Evolutionary conservation across 2,888 invertebrate species (phyloP), one percentile per base, ranked within the genome.

Genomic region (Caenorhabditis sp.): DNA sequence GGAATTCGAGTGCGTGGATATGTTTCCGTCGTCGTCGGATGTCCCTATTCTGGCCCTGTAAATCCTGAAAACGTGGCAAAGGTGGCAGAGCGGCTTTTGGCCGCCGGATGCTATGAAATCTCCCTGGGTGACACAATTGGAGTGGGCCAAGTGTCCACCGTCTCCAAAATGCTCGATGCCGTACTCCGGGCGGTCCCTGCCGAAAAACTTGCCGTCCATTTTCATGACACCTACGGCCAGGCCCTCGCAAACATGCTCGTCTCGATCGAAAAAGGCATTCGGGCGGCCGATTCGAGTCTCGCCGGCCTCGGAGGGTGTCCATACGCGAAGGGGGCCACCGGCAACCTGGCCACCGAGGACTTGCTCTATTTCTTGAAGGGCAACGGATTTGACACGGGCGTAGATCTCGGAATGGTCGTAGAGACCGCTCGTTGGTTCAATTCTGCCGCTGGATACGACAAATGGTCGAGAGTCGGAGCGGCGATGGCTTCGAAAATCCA

Each of bases 181-280:
- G 93, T 97, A 0, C 88, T 93, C 17, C 56, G 65, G 41, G 52
- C 59, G n/a, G 74, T 74, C n/a, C 92, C 93, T 0, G 91, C 93
- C 13, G 92, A 93, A 80, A 89, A 90, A 9, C 91, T 96, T 62
- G 98, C 97, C 0, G 92, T 98, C 26, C 99, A 99, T 89, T 98
- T 96, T 89, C 99, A 99, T 89, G 96, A 99, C 89, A 99, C 98
- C 0, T 98, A 97, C 87, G 98, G 98, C 0, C 98, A 98, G 90
- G 98, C 96, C 0, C 90, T 99, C 53, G 93, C 94, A 0, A 99
- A 99, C 90, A 93, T 97, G 82, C 92, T 94, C n/a, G 93, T 94
- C 5, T 94, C 96, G 11, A 91, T 98, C 52, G 94, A 96, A 90
- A 91, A 84, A 55, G 70, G 72, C 22, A 81, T 84, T 8, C 68